These are phyloP conservation scores for Lochmaea capreae DNA, from an alignment of 2,888 invertebrate genomes.

Conservation along the genomic window DNA sequence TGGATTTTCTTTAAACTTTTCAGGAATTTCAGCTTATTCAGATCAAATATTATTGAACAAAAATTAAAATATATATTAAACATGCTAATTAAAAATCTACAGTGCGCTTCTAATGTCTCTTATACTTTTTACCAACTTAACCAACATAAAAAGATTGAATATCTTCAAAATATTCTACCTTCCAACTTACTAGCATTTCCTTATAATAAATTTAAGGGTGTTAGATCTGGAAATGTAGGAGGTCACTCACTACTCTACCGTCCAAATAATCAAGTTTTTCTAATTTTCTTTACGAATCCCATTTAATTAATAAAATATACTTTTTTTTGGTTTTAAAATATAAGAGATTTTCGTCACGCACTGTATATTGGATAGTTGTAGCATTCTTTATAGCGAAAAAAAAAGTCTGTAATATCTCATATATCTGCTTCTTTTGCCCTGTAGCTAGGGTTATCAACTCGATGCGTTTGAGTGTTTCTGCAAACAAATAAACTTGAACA, in stretches of 20 bases:
- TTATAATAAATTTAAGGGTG: no score
- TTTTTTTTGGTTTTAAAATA: neutral
- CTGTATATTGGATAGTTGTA: conserved; percentile 11
- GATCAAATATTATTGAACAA: conserved; percentile 17
- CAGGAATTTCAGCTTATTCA: conserved; percentile 29
- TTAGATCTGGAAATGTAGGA: no score
- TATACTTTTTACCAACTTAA: no score
- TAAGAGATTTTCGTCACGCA: conserved; percentile 7
- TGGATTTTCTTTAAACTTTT: conserved; percentile 16
- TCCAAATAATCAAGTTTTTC: no score
- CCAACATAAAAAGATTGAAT: no score
- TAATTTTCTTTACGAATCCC: no score
- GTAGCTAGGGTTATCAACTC: conserved; percentile 65
- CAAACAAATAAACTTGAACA: conserved; percentile 60
- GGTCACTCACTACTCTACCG: no score
- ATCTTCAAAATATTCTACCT: no score
- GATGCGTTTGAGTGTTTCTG: conserved; percentile 58
- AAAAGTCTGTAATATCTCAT: conserved; percentile 49
- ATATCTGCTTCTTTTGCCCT: conserved; percentile 65
- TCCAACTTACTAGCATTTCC: no score
- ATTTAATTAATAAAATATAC: no score
- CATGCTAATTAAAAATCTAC: neutral
- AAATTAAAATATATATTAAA: conserved; percentile 2
- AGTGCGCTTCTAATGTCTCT: neutral
- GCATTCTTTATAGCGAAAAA: conserved; percentile 27